Evolutionary conservation across 2,888 invertebrate species (phyloP).

Genomic region (Meliscaeva auricollis): DNA sequence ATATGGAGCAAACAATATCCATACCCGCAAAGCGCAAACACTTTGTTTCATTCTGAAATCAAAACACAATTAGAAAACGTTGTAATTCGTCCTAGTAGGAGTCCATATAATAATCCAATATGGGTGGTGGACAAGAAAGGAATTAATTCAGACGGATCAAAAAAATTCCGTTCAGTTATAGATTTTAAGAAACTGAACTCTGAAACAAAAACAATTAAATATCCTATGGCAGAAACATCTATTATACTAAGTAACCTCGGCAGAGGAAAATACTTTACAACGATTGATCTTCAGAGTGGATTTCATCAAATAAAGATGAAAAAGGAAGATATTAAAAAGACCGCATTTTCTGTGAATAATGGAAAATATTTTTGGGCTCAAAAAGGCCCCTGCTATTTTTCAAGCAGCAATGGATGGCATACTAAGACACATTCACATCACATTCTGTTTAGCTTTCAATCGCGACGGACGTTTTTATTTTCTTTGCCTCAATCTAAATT

Average conservation of each 20-base stretch:
- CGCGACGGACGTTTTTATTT: too few species aligned
- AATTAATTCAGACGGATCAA: neutral
- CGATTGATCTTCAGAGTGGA: neutral
- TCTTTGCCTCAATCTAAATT: too few species aligned
- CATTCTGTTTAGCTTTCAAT: too few species aligned
- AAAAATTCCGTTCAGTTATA: slow-evolving; percentile 2
- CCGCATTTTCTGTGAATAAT: neutral
- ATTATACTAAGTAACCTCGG: neutral
- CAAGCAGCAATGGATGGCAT: neutral
- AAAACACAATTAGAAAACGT: neutral
- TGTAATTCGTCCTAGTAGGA: slow-evolving; percentile 4
- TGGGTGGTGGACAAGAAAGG: slow-evolving; percentile 15
- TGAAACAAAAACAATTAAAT: neutral
- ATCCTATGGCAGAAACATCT: slow-evolving; percentile 7
- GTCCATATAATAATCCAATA: slow-evolving; percentile 17
- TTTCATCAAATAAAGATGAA: neutral
- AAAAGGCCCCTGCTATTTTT: neutral
- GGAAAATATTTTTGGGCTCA: neutral
- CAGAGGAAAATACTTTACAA: neutral
- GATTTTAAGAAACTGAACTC: slow-evolving; percentile 20
- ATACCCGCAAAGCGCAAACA: neutral
- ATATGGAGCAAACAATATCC: slow-evolving; percentile 1
- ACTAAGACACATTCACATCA: too few species aligned
- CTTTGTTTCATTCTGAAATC: slow-evolving; percentile 11
- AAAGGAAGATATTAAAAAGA: neutral